Evolutionary conservation across 1,140 invertebrate species (phyloP), one percentile per base, ranked within the genome.

Genomic region (Oreohelix idahoensis): DNA sequence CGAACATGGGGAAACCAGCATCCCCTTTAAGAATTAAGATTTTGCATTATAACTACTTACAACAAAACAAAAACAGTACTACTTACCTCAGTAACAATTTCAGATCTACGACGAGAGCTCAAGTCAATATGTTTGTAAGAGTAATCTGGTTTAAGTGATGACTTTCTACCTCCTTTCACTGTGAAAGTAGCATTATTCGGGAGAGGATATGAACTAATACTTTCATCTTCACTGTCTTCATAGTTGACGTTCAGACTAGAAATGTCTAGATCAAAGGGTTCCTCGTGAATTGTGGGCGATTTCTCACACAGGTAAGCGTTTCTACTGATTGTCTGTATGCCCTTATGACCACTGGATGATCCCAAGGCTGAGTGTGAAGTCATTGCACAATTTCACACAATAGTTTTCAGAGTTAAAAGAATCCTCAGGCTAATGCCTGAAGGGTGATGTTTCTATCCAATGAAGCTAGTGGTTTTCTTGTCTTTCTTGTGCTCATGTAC

Each of bases 161-260:
- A 11, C 49, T 23, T 35, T 5, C 36, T 15, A 17, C 29, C 1
- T 26, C 53, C 35, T 66, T n/a, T 36, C 23, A 4, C 49, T 32
- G 32, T 23, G 20, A 36, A 39, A 2, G 5, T 15, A 36, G 36
- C 4, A 23, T 53, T 29, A 23, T 77, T 35, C n/a, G 42, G 32
- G 32, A 77, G 35, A 23, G 78, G 36, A 38, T 35, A 79, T 35
- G 78, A 79, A 69, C 42, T 69, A 36, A 79, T 36, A 32, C 78
- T 79, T 1, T 79, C 78, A 29, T 38, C 78, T 39, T 42, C 58
- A 39, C 53, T 10, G 38, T 79, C 78, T 35, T 79, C 78, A 77
- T 77, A 77, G 35, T 77, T 77, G 42, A 77, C 75, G 29, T 39
- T 49, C 32, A 77, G 45, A 32, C 75, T 77, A 20, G 75, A 49